Evolutionary conservation across 2,797 vertebrate genomes (phyloP), one percentile per base, ranked within the genome.

Genomic region (Schizopygopsis pylzovi): DNA sequence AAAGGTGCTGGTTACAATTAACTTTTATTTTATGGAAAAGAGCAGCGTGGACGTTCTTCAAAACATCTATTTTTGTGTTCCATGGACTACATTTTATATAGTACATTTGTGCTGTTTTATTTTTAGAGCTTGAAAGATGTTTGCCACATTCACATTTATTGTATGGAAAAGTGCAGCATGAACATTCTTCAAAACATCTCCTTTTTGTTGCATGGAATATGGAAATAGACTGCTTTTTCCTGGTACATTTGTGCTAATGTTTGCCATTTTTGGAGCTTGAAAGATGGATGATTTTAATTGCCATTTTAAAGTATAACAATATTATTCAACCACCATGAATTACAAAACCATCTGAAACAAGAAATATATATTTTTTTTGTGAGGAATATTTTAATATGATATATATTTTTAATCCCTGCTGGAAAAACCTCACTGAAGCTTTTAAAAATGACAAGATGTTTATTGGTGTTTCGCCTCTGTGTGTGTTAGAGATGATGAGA

Each of bases 401-500:
- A 1, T 41, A 7, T 59, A n/a, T n/a, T n/a, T 59, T n/a, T 4
- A 59, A 25, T 25, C 59, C n/a, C 52, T 41, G 75, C 52, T 67
- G n/a, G 10, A 47, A 65, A 45, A 79, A 47, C 9, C n/a, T 65
- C 56, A 65, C 15, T 0, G 9, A 59, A 43, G 20, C 54, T 43
- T 56, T 79, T 43, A 28, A 47, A 33, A 47, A 28, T 39, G 37
- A 67, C 52, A 22, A 41, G 33, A 61, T 43, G n/a, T 37, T 12
- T 43, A 22, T 43, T 12, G 54, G 59, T 47, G 11, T 49, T 33
- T 49, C 1, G 0, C 16, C 12, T 37, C 10, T 54, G 73, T 59
- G 54, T 22, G 72, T 25, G 59, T 25, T 33, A 16, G 12, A 68
- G 28, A 76, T 47, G 70, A 83, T 61, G 47, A 78, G 73, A 81